Conservation (phyloP, 2,797 vertebrate species). For the Phylloscopus collybita region DNA sequence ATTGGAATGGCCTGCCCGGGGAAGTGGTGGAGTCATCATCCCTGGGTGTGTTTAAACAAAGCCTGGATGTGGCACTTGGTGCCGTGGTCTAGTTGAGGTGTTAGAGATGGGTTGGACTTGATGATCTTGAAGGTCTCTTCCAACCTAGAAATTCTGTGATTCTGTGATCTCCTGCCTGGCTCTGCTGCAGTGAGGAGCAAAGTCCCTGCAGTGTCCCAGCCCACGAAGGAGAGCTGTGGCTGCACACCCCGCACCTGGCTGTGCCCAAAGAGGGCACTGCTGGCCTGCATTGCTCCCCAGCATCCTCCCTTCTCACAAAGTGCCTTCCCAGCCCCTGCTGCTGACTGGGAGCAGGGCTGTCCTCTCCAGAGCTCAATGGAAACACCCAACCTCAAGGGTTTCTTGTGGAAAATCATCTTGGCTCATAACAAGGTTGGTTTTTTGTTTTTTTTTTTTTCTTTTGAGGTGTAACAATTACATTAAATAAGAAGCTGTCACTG, state of each 20-base stretch:
- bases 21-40: too few species aligned
- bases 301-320: background rate
- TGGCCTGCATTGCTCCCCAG: background rate
- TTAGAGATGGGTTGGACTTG: too few species aligned
- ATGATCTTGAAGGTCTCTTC: too few species aligned
- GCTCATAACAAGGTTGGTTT: background rate
- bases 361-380: background rate
- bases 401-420: background rate
- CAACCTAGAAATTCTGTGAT: too few species aligned
- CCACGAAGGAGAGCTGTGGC: fast-evolving
- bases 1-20: too few species aligned
- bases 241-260: fast-evolving
- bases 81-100: too few species aligned
- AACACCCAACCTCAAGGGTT: background rate
- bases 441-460: too few species aligned
- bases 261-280: conserved; percentile 27
- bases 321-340: background rate
- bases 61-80: too few species aligned
- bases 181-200: fast-evolving
- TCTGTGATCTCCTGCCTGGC: background rate
- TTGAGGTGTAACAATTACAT: background rate
- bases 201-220: background rate
- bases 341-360: background rate
- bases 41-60: too few species aligned
- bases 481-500: background rate